Evolutionary conservation across 30 jellyfish, hydroid and myxozoan genomes (phyloP).

Genomic region (Haliclystus octoradiatus): DNA sequence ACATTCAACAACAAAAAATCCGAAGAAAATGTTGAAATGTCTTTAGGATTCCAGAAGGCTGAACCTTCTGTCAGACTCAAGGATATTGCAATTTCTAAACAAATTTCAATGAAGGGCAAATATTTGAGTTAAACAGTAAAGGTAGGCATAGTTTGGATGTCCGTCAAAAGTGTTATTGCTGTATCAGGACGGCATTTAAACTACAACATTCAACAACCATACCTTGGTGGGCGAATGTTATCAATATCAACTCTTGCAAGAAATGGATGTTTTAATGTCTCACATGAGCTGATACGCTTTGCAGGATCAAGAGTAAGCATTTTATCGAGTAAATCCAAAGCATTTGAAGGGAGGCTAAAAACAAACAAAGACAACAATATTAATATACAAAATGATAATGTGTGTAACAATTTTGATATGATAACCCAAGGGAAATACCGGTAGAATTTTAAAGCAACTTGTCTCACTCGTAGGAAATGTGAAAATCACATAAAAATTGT

Average conservation of each 20-base stretch:
- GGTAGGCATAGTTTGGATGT: not conserved
- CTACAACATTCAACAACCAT: not conserved
- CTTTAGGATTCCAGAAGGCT: no score
- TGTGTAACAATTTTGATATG: not conserved
- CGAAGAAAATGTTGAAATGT: no score
- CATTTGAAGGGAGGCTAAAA: conserved; percentile 78
- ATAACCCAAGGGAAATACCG: not conserved
- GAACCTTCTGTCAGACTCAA: no score
- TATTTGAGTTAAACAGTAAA: no score
- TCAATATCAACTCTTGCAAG: conserved; percentile 60
- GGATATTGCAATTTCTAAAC: no score
- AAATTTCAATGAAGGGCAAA: no score
- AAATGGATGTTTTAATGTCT: conserved; percentile 70
- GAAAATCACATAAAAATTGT: no score
- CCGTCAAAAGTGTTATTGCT: not conserved
- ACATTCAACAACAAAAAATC: no score
- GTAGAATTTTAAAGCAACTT: no score
- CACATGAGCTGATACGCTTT: conserved; percentile 72
- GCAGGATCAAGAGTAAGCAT: conserved; percentile 94
- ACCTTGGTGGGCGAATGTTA: conserved; percentile 74
- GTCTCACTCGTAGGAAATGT: no score
- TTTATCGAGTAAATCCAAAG: conserved; percentile 82
- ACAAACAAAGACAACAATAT: not conserved
- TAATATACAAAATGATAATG: not conserved
- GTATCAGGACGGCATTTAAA: not conserved